phyloP scores from a whole-genome alignment of 2,113 vertebrate genomes.

The Trinectes maculatus region DNA sequence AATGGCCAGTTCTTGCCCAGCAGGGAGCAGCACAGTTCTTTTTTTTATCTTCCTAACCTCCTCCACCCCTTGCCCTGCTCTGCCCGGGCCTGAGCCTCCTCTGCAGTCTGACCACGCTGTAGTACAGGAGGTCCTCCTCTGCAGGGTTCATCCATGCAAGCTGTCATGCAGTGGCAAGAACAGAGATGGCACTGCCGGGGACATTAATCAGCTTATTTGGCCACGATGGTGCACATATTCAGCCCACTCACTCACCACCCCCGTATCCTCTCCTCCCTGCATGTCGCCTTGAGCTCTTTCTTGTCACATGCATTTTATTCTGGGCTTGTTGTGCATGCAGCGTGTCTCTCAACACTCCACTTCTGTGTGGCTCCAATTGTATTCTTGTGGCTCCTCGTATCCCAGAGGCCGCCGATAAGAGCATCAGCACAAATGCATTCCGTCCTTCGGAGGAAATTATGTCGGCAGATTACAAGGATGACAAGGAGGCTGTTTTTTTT shows the following conservation, averaged over 20 bases:
- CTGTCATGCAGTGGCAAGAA: conserved; percentile 31
- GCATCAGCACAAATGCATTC: not conserved
- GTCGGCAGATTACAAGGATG: conserved; percentile 25
- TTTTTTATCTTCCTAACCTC: conserved; percentile 28
- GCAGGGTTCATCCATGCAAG: conserved; percentile 34
- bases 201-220: conserved; percentile 55
- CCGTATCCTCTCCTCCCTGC: not conserved
- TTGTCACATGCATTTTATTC: conserved; percentile 53
- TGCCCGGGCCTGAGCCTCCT: conserved; percentile 10
- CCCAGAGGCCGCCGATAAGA: conserved; percentile 16
- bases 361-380: conserved; percentile 10
- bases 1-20: conserved; percentile 50
- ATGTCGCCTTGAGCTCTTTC: conserved; percentile 38
- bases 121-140: conserved; percentile 25
- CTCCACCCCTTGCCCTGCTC: conserved; percentile 28
- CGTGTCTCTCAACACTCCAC: conserved; percentile 7
- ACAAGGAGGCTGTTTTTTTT: too few species aligned
- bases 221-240: conserved; percentile 39
- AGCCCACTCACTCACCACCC: conserved; percentile 25
- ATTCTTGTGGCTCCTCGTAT: conserved; percentile 10
- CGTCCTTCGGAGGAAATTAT: conserved; percentile 24
- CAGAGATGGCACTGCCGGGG: conserved; percentile 14
- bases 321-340: conserved; percentile 38
- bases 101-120: conserved; percentile 23
- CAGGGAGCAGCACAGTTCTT: conserved; percentile 65